phyloP scores from a whole-genome alignment of 2,888 invertebrate genomes.

The Drosophila silvestris region DNA sequence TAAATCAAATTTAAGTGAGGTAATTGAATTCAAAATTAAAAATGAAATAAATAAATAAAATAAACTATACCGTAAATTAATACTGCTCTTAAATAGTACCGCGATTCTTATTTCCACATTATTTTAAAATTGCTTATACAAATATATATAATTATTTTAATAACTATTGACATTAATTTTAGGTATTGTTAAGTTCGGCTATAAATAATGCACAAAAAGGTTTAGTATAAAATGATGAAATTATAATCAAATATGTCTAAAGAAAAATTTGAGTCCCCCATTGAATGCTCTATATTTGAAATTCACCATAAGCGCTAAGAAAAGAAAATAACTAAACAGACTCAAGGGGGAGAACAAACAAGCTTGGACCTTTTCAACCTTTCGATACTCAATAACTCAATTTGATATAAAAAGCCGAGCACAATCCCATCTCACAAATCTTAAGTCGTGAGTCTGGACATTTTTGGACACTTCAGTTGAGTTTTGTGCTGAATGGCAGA shows the following conservation, averaged over 20 bases:
- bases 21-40: background rate
- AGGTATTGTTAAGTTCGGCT: background rate
- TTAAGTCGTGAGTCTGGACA: slow-evolving; percentile 43
- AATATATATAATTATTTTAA: background rate
- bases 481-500: slow-evolving; percentile 67
- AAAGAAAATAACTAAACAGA: slow-evolving; percentile 12
- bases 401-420: slow-evolving; percentile 51
- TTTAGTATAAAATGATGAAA: background rate
- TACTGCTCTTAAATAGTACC: background rate
- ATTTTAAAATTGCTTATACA: background rate
- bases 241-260: background rate
- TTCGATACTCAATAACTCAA: slow-evolving; percentile 63
- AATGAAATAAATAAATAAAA: background rate
- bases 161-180: background rate
- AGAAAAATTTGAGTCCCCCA: background rate
- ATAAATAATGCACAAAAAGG: background rate
- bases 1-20: background rate
- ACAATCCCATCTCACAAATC: slow-evolving; percentile 25
- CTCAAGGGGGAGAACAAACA: slow-evolving; percentile 7
- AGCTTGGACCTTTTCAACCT: slow-evolving; percentile 54
- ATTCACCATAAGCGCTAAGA: slow-evolving; percentile 5
- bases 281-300: background rate
- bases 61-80: background rate
- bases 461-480: slow-evolving; percentile 48
- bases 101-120: background rate